Conservation (phyloP, 2,888 invertebrate genomes). For the Gymnoscelis rufifasciata region DNA sequence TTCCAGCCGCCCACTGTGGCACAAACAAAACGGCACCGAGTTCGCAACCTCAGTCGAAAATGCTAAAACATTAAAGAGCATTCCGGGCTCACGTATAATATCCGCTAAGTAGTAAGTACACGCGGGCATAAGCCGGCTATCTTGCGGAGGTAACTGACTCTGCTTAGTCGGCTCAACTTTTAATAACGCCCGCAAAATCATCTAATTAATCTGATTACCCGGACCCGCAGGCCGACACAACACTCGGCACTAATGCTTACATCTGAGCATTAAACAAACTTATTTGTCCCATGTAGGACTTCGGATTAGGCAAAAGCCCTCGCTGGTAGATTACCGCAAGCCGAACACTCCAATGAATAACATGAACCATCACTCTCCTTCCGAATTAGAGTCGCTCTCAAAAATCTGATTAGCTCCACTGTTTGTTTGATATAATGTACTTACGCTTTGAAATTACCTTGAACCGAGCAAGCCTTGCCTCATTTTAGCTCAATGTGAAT, state of each 20-base stretch:
- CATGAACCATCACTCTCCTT: slow-evolving; percentile 38
- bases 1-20: slow-evolving; percentile 74
- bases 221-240: slow-evolving; percentile 58
- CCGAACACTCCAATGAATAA: slow-evolving; percentile 40
- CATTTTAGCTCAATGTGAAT: not conserved
- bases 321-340: slow-evolving; percentile 42
- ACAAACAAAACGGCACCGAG: slow-evolving; percentile 74
- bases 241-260: slow-evolving; percentile 66
- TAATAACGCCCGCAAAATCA: slow-evolving; percentile 75
- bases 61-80: slow-evolving; percentile 77
- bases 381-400: slow-evolving; percentile 35
- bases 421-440: slow-evolving; percentile 29
- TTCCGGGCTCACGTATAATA: slow-evolving; percentile 71
- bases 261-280: slow-evolving; percentile 66
- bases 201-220: slow-evolving; percentile 76
- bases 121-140: slow-evolving; percentile 69
- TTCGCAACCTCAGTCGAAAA: slow-evolving; percentile 77
- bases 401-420: slow-evolving; percentile 31
- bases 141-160: slow-evolving; percentile 68
- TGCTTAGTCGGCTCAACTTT: slow-evolving; percentile 72
- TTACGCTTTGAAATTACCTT: slow-evolving; percentile 19
- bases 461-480: slow-evolving; percentile 4
- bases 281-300: slow-evolving; percentile 61
- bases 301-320: slow-evolving; percentile 54
- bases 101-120: slow-evolving; percentile 68